These are phyloP conservation scores for Glareola pratincola DNA, from an alignment of 2,113 vertebrate genomes.

Conservation along the genomic window DNA sequence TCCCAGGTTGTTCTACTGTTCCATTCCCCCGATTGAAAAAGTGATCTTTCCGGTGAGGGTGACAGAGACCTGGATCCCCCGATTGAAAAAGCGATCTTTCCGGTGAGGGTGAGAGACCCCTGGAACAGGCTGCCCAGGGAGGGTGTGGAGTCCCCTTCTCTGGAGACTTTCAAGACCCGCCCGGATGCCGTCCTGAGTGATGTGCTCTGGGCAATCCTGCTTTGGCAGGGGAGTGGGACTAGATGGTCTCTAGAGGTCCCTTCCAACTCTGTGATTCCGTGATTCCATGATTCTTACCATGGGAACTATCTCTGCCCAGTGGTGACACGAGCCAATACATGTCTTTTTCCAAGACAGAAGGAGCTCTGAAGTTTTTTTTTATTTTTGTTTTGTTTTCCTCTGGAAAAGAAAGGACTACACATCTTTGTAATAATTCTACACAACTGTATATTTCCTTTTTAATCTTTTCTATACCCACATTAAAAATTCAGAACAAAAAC, in stretches of 20 bases:
- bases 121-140: no score
- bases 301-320: background rate
- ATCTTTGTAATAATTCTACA: background rate
- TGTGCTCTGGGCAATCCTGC: no score
- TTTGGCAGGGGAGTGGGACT: no score
- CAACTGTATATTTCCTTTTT: background rate
- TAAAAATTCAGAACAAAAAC: background rate
- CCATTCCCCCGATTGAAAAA: background rate
- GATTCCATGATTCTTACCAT: background rate
- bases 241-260: no score
- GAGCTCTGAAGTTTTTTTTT: background rate
- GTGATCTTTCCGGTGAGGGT: no score
- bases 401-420: background rate
- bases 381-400: background rate
- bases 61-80: background rate
- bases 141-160: no score
- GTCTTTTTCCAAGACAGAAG: background rate
- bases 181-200: no score
- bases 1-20: background rate
- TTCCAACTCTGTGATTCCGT: no score
- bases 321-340: background rate
- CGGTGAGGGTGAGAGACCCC: no score
- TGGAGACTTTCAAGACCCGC: no score
- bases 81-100: background rate
- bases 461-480: background rate